Percentiles rank a stretch among this genome's conserved stretches.
Evolutionary conservation across 2,888 invertebrate genomes (phyloP).

Genomic region (Mallateleia sp.): DNA sequence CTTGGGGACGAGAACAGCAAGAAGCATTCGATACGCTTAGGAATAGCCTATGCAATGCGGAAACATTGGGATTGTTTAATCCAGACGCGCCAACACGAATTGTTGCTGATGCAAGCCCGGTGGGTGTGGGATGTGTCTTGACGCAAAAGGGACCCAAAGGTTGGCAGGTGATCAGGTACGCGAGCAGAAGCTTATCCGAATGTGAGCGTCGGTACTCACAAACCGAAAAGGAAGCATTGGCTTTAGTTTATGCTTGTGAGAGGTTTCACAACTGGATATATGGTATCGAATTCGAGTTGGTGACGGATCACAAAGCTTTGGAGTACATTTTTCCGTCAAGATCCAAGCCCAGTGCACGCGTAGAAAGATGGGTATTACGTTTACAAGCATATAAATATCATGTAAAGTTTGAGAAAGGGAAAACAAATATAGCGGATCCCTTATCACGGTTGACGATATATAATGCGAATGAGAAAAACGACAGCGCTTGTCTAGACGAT

Average conservation of each 20-base stretch:
- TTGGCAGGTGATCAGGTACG: slow-evolving; percentile 86
- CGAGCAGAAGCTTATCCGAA: slow-evolving; percentile 86
- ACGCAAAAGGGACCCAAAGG: slow-evolving; percentile 81
- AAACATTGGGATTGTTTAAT: slow-evolving; percentile 84
- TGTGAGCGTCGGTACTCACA: slow-evolving; percentile 84
- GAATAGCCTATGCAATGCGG: too few relatives aligned
- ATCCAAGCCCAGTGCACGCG: slow-evolving; percentile 75
- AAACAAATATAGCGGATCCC: slow-evolving; percentile 40
- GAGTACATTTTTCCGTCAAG: slow-evolving; percentile 79
- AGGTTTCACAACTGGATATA: slow-evolving; percentile 87
- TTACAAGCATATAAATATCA: slow-evolving; percentile 29
- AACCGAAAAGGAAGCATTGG: slow-evolving; percentile 81
- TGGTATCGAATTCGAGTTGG: slow-evolving; percentile 86
- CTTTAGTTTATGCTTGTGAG: slow-evolving; percentile 79
- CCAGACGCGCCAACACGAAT: slow-evolving; percentile 82
- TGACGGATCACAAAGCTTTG: slow-evolving; percentile 84
- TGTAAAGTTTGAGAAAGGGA: slow-evolving; percentile 44
- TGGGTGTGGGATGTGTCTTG: slow-evolving; percentile 84
- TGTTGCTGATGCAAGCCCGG: slow-evolving; percentile 86
- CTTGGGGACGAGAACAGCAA: slow-evolving; percentile 53
- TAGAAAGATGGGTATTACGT: slow-evolving; percentile 81
- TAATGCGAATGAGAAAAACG: too few relatives aligned
- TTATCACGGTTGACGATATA: slow-evolving; percentile 19
- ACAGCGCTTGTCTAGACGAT: too few relatives aligned
- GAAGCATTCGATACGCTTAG: too few relatives aligned